Evolutionary conservation across 2,888 invertebrate genomes (phyloP), one percentile per base, ranked within the genome.

Genomic region (Reticulitermes lucifugus): DNA sequence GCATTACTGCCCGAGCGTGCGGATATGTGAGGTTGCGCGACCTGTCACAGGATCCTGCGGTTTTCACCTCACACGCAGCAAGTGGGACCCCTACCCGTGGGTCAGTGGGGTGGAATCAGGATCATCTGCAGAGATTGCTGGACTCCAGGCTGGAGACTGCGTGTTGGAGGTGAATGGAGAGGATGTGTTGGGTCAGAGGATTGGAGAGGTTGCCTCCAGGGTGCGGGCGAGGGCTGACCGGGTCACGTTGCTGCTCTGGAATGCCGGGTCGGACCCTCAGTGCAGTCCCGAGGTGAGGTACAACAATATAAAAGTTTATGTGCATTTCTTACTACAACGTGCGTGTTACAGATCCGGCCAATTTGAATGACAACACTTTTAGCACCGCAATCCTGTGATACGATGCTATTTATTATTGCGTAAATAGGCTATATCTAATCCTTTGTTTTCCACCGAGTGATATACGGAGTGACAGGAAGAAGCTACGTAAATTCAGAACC

Each of bases 1-100:
- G 79, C 84, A 84, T 70, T 84, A 55, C 41, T 35, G 65, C 14
- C 84, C 84, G 7, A 71, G 79, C 71, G 84, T 89, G 59, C 86
- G 88, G 22, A 83, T 87, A 21, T 89, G 89, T 73, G 92, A 93
- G 87, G 91, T 95, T 4, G 93, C 93, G 7, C 93, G 93, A 88
- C 93, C 93, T 75, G 92, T 93, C 83, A 92, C 93, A 2, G 93
- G 93, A 84, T 93, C 93, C 3, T 93, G 94, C 73, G 96, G 96
- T 0, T 96, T 96, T 89, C 93, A 96, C 86, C 91, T 96, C 70
- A 95, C 95, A 0, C 93, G 95, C 88, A 95, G 95, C 10, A 93
- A 95, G 86, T 96, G 96, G 96, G 96, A 96, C 90, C 96, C 96
- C 0, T 96, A 96, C 90, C 96, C 96, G 41, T 96, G 96, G 96